Base-by-base conservation (phyloP, 2,888 invertebrate genomes). In the Petrolisthes manimaculis region DNA sequence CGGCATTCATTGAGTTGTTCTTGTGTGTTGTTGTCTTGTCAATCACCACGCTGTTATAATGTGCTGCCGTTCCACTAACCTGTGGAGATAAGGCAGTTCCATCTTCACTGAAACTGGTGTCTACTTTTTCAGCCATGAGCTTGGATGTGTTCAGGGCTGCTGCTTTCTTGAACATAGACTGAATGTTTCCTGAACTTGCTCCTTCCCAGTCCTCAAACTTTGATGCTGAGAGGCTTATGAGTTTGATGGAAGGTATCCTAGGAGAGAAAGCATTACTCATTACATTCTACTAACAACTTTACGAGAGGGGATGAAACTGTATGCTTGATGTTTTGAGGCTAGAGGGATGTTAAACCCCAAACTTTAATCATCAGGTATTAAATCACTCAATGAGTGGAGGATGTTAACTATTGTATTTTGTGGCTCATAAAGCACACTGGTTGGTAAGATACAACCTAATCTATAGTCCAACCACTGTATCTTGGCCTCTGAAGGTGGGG, bases 211-310 rank as follows among this genome's bases (percentile, higher is more conserved):
- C 93, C 93, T 95, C 95, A 93, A 97, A 97, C 92, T 97, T 96
- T 0, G 96, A 95, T 18, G 95, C 96, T 92, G 96, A 96, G n/a
- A 97, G 94, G 0, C 96, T 96, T 24, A 97, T 93, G 93, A 95
- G 53, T 55, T 91, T 91, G 37, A 93, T 91, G 5, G 93, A 91
- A 5, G 93, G 93, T 54, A 91, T 89, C 92, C 93, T 93, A 91
- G 5, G 91, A 90, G 85, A 88, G 79, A 55, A 78, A 79, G 69
- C 54, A 5, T 24, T 37, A n/a, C 21, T 78, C 9, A 67, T 14
- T 83, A n/a, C 74, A 71, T 18, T 12, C 21, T 75, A 75, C 12
- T 24, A 75, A n/a, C 55, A 14, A 37, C 53, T 9, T 55, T 18
- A 81, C 55, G 24, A 6, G 53, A 61, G 24, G 55, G n/a, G 21